Conservation (phyloP, 2,113 vertebrate genomes). For the Lipophrys pholis region DNA sequence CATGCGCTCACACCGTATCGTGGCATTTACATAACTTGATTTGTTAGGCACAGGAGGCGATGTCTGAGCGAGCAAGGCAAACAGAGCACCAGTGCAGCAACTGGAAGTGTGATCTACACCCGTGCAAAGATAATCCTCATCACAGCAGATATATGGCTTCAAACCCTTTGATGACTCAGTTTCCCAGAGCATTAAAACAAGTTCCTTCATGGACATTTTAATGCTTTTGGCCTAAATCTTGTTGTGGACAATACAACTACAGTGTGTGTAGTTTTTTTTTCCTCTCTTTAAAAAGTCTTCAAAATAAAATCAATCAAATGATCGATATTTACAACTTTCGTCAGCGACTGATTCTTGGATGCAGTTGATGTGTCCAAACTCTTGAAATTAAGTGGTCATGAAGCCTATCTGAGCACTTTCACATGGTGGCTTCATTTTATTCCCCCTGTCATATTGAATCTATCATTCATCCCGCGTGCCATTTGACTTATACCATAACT, state of each 20-base stretch:
- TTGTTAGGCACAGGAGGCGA: conserved; percentile 64
- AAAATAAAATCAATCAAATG: too few relatives aligned
- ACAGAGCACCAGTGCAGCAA: conserved; percentile 40
- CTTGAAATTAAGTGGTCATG: conserved; percentile 6
- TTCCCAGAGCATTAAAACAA: conserved; percentile 51
- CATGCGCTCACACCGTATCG: conserved; percentile 36
- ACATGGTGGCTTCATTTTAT: conserved; percentile 36
- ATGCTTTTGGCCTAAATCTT: conserved; percentile 45
- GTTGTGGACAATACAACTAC: conserved; percentile 12
- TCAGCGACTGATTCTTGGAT: not conserved
- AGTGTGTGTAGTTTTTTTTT: not conserved
- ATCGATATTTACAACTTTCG: conserved; percentile 2
- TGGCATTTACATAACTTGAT: conserved; percentile 70
- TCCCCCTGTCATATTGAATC: conserved; percentile 46
- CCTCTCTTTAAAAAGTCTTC: too few relatives aligned
- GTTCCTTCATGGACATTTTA: conserved; percentile 55
- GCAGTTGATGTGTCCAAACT: not conserved
- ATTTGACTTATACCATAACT: conserved; percentile 41
- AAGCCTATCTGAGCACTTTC: conserved; percentile 28
- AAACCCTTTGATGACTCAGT: conserved; percentile 46
- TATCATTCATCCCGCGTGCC: conserved; percentile 7
- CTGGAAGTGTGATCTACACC: conserved; percentile 66
- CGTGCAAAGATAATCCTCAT: conserved; percentile 71
- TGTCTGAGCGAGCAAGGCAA: conserved; percentile 49
- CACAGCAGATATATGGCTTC: conserved; percentile 65